These are phyloP conservation scores for Girardinus metallicus DNA, from an alignment of 2,797 vertebrate genomes.

Conservation along the genomic window DNA sequence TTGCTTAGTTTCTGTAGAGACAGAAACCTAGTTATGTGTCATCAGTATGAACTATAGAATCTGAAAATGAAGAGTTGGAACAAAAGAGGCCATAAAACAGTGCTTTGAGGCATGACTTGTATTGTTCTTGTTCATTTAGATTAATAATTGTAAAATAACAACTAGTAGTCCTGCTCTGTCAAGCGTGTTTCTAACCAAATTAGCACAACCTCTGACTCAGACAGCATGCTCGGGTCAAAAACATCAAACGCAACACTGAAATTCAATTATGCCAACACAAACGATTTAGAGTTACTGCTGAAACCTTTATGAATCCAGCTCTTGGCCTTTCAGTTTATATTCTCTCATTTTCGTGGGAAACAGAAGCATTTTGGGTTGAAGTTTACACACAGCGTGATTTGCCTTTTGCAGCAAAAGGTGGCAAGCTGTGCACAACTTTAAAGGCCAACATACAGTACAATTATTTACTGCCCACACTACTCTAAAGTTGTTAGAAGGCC, in stretches of 20 bases:
- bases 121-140: neutral
- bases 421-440: slow-evolving; percentile 41
- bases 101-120: neutral
- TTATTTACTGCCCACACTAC: slow-evolving; percentile 28
- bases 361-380: slow-evolving; percentile 26
- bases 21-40: neutral
- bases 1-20: neutral
- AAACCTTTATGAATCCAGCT: neutral
- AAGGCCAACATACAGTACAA: slow-evolving; percentile 31
- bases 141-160: neutral
- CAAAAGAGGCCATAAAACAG: neutral
- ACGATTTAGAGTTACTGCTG: neutral
- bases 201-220: neutral
- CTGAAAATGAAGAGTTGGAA: neutral
- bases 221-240: neutral
- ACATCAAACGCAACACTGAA: neutral
- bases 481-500: slow-evolving; percentile 42
- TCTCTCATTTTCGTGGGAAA: slow-evolving; percentile 32
- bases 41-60: neutral
- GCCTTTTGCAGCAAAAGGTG: slow-evolving; percentile 33
- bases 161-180: neutral
- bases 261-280: neutral
- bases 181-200: neutral
- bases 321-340: neutral
- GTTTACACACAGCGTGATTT: slow-evolving; percentile 37